phyloP scores from a whole-genome alignment of 2,113 vertebrate genomes.

The Pseudopipra pipra region DNA sequence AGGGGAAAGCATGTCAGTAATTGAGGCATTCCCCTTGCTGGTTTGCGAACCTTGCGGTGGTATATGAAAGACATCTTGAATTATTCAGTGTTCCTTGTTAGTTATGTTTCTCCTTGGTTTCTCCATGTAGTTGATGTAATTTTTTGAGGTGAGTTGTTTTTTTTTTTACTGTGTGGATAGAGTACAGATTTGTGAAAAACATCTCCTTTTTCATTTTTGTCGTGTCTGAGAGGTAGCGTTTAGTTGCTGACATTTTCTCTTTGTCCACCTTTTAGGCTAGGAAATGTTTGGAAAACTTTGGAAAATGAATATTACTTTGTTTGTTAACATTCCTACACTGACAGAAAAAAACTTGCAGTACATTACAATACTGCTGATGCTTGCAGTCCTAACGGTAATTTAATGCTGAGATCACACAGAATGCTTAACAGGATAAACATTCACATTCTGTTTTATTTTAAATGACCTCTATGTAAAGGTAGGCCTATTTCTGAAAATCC shows the following conservation, averaged over 20 bases:
- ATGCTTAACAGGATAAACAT: slow-evolving; percentile 3
- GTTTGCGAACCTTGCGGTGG: background rate
- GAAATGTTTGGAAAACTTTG: background rate
- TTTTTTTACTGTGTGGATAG: background rate
- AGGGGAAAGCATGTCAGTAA: slow-evolving; percentile 8
- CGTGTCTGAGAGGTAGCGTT: background rate
- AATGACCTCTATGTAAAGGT: background rate
- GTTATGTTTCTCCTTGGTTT: slow-evolving; percentile 34
- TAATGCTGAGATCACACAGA: slow-evolving; percentile 29
- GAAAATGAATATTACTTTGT: background rate
- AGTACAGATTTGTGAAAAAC: background rate
- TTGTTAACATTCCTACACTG: background rate
- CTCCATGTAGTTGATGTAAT: background rate
- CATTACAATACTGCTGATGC: background rate
- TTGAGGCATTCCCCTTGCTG: background rate
- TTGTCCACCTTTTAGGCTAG: background rate
- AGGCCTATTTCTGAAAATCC: background rate
- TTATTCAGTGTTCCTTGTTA: slow-evolving; percentile 51
- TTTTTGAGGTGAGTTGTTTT: background rate
- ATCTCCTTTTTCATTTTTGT: background rate
- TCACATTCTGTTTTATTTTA: background rate
- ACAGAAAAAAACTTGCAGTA: background rate
- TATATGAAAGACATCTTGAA: slow-evolving; percentile 45
- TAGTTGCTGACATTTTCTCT: background rate
- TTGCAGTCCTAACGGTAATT: slow-evolving; percentile 21